Base-by-base conservation (phyloP, 2,113 vertebrate species). In the Pagrus major region DNA sequence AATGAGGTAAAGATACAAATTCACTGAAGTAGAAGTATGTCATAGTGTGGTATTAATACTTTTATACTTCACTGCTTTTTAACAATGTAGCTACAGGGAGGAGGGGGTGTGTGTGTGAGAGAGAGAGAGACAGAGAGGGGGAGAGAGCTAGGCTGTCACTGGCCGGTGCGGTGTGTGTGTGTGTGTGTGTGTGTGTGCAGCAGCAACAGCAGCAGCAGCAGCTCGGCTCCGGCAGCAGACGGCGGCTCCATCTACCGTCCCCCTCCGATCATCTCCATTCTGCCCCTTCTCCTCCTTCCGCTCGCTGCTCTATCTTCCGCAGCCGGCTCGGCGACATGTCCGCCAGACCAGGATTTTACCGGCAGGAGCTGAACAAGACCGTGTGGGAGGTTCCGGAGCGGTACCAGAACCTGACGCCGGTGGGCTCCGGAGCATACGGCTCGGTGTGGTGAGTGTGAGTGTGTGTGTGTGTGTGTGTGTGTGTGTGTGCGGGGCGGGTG, bases 301-400 rank as follows among this genome's bases (percentile, higher is more conserved):
- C 15, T 47, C 56, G 3, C 33, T 27, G 14, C 6, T 14, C 27
- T 35, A 12, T 49, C 33, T 25, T 35, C 7, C 7, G 7, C 4
- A 18, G 21, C 25, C 55, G 42, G 16, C 37, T 51, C 41, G 59
- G 58, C 78, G 74, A 79, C 0, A 95, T 95, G 91, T 90, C 92
- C 18, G 89, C 91, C 85, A 96, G 96, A 95, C 95, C 96, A 80
- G 96, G 96, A 89, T 98, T 97, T 75, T 99, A 98, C 86, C 95
- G 96, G 39, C 98, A 99, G 93, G 98, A 99, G 95, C 95, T 99
- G 63, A 99, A 98, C 92, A 99, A 99, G 92, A 99, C 97, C 0
- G 95, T 98, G 81, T 99, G 98, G 98, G 97, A 99, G 95, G 97
- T 97, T 84, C 97, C 97, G 37, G 97, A 97, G 83, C 95, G 98